phyloP scores from a whole-genome alignment of 37 sponge, comb jelly and placozoan species.

The Spongilla lacustris region DNA sequence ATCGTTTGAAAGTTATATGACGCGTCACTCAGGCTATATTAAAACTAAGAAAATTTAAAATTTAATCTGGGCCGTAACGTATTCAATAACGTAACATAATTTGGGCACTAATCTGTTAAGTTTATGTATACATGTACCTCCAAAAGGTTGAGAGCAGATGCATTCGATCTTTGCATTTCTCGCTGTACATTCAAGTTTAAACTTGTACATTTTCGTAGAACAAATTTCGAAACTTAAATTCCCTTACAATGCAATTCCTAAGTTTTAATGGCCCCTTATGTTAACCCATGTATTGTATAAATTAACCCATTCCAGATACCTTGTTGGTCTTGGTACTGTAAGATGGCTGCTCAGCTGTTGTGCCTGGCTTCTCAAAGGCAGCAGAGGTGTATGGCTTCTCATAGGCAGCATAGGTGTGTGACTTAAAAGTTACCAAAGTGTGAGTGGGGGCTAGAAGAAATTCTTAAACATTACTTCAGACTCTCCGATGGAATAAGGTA shows the following conservation, averaged over 20 bases:
- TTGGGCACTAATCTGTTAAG: no score
- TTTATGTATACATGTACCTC: neutral
- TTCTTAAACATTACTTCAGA: no score
- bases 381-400: neutral
- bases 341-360: conserved; percentile 1
- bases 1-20: no score
- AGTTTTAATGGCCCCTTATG: neutral
- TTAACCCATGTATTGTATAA: neutral
- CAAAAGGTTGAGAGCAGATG: conserved; percentile 1
- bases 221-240: neutral
- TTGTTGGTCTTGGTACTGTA: neutral
- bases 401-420: neutral
- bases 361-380: neutral
- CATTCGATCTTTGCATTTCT: neutral
- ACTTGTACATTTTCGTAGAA: neutral
- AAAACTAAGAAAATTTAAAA: no score
- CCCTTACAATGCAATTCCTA: neutral
- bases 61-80: no score
- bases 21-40: no score
- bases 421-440: no score
- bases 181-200: neutral
- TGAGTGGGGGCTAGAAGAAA: no score
- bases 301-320: neutral
- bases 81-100: no score
- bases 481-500: no score